Conservation (phyloP, 2,888 invertebrate genomes). For the Linnaemya vulpina region DNA sequence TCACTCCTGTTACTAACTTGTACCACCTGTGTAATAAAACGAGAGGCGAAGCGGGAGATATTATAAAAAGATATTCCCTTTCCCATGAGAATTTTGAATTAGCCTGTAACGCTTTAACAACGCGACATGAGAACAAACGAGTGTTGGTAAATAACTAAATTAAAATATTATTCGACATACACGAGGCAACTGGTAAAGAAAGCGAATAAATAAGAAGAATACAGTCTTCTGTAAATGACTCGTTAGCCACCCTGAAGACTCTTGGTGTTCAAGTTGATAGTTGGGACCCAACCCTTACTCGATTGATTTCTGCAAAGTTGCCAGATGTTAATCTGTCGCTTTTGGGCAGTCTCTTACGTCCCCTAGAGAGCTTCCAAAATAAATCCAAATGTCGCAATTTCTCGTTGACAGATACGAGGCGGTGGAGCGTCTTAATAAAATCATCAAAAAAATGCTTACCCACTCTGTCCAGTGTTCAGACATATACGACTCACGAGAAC, state of each 20-base stretch:
- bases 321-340: not conserved
- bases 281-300: not conserved
- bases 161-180: not conserved
- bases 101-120: conserved; percentile 21
- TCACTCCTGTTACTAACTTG: no score
- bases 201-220: not conserved
- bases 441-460: conserved; percentile 3
- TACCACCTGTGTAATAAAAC: no score
- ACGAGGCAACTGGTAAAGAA: not conserved
- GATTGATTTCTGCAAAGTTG: not conserved
- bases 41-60: no score
- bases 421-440: conserved; percentile 6
- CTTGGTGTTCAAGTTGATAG: not conserved
- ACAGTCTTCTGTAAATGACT: conserved; percentile 1
- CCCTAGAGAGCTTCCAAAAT: conserved; percentile 16
- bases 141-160: conserved; percentile 33
- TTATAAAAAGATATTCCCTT: no score
- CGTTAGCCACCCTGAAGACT: not conserved
- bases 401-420: conserved; percentile 6
- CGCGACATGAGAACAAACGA: conserved; percentile 26
- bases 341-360: conserved; percentile 21
- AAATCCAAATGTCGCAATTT: conserved; percentile 8
- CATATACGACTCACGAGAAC: not conserved
- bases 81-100: no score
- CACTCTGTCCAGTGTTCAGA: not conserved